phyloP scores from a whole-genome alignment of 2,113 vertebrate genomes.

The Petaurus breviceps region DNA sequence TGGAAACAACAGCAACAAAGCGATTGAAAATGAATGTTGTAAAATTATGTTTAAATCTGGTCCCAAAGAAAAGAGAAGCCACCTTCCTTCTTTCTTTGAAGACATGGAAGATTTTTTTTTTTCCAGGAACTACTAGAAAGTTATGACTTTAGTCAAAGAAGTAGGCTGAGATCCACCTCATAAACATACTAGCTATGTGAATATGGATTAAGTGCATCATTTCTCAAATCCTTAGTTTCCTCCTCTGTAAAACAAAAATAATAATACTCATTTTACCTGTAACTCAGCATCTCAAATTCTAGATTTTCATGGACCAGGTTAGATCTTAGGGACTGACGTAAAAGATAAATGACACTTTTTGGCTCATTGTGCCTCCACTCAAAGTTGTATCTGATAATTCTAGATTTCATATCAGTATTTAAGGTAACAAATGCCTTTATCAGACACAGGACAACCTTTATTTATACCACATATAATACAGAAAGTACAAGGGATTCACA shows the following conservation, averaged over 20 bases:
- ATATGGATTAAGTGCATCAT: too few relatives aligned
- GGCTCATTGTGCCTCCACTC: neutral
- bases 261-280: neutral
- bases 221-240: neutral
- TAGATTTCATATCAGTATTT: neutral
- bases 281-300: neutral
- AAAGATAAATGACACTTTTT: neutral
- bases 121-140: neutral
- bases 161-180: neutral
- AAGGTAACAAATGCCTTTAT: neutral
- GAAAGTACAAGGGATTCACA: neutral
- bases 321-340: neutral
- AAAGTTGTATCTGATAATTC: neutral
- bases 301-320: neutral
- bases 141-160: neutral
- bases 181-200: neutral
- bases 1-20: neutral
- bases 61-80: neutral
- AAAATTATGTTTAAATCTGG: neutral
- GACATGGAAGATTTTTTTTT: neutral
- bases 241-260: neutral
- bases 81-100: neutral
- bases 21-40: neutral
- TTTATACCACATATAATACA: neutral
- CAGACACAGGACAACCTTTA: neutral